phyloP scores from a whole-genome alignment of 2,888 invertebrate genomes.

The Pycnomerus fuliginosus region DNA sequence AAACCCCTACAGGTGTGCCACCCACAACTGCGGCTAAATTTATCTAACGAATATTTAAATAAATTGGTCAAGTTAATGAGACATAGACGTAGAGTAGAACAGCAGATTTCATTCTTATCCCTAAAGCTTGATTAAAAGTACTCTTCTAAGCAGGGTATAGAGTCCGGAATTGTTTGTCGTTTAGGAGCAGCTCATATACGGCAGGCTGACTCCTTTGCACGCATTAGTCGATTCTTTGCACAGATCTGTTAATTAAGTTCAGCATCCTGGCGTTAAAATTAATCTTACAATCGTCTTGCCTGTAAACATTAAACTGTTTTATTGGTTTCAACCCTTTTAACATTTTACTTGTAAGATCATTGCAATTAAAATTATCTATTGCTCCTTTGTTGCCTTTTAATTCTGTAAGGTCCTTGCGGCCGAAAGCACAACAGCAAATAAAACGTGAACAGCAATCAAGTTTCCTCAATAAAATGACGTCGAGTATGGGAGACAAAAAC shows the following conservation, averaged over 20 bases:
- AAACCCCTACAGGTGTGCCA: slow-evolving; percentile 32
- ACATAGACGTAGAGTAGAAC: too few relatives aligned
- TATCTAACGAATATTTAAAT: too few relatives aligned
- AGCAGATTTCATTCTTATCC: too few relatives aligned
- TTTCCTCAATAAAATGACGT: slow-evolving; percentile 18
- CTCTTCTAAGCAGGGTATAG: too few relatives aligned
- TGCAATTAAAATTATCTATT: slow-evolving; percentile 6
- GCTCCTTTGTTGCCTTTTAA: slow-evolving; percentile 5
- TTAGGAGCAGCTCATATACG: slow-evolving; percentile 11
- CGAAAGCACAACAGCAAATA: slow-evolving; percentile 7
- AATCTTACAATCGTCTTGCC: slow-evolving; percentile 27
- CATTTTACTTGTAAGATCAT: slow-evolving; percentile 6
- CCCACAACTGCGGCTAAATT: slow-evolving; percentile 20
- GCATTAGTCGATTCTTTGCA: slow-evolving; percentile 31
- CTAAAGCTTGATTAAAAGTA: too few relatives aligned
- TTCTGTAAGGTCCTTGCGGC: slow-evolving; percentile 1
- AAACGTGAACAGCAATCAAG: slow-evolving; percentile 9
- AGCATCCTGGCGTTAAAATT: slow-evolving; percentile 30
- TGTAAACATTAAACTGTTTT: slow-evolving; percentile 17
- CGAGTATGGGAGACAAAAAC: slow-evolving; percentile 13
- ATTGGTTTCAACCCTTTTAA: slow-evolving; percentile 23
- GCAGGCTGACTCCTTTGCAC: slow-evolving; percentile 30
- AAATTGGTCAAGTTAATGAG: too few relatives aligned
- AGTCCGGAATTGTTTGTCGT: slow-evolving; percentile 2
- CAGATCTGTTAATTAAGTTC: slow-evolving; percentile 32